These are phyloP conservation scores for Phyllotreta striolata DNA, from an alignment of 2,888 invertebrate species.

Conservation along the genomic window DNA sequence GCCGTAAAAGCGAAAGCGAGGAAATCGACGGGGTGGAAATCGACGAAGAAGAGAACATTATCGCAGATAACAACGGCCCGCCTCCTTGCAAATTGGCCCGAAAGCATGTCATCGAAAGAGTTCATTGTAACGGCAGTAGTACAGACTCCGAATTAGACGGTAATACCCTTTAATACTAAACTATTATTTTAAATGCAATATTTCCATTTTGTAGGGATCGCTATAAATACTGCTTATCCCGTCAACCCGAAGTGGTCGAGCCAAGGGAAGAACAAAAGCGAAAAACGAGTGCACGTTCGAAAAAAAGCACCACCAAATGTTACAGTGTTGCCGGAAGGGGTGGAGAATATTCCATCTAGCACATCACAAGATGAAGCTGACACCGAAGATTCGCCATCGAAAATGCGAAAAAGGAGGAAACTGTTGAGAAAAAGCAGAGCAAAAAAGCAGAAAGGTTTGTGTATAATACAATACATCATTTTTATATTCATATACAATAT, in stretches of 20 bases:
- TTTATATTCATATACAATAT: background rate
- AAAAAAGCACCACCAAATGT: slow-evolving; percentile 61
- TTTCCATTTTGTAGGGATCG: slow-evolving; percentile 40
- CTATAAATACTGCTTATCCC: slow-evolving; percentile 46
- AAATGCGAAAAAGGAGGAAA: slow-evolving; percentile 62
- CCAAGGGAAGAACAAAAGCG: slow-evolving; percentile 54
- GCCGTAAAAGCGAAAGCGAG: slow-evolving; percentile 63
- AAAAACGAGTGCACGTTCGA: slow-evolving; percentile 64
- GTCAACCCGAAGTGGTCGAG: slow-evolving; percentile 48
- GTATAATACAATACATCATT: slow-evolving; percentile 5
- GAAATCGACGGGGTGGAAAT: slow-evolving; percentile 62
- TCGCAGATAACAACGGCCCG: slow-evolving; percentile 60
- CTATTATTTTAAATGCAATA: slow-evolving; percentile 16
- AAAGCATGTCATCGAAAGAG: slow-evolving; percentile 47
- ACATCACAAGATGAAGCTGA: slow-evolving; percentile 65
- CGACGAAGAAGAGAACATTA: slow-evolving; percentile 61
- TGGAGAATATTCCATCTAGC: slow-evolving; percentile 64
- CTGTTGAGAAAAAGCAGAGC: slow-evolving; percentile 70
- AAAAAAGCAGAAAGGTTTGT: slow-evolving; percentile 62
- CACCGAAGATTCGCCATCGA: slow-evolving; percentile 56
- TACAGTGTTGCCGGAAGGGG: slow-evolving; percentile 62
- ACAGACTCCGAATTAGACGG: slow-evolving; percentile 57
- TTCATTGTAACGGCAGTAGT: slow-evolving; percentile 53
- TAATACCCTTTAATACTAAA: slow-evolving; percentile 17
- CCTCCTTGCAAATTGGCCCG: slow-evolving; percentile 64